phyloP scores from a whole-genome alignment of 2,888 invertebrate genomes.

The Idaea aversata region DNA sequence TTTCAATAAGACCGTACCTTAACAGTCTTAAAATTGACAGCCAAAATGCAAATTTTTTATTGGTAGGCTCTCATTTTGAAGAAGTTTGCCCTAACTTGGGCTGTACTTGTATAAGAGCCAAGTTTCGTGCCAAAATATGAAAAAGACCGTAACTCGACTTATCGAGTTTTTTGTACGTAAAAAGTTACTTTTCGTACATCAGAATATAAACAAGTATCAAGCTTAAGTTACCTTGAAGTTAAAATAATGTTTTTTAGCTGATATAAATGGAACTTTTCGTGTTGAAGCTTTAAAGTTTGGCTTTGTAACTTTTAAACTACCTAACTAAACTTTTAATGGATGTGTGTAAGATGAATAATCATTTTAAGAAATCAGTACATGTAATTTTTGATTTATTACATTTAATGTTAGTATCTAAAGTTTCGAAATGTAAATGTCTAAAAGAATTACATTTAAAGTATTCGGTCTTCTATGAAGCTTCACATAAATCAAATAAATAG shows the following conservation, averaged over 20 bases:
- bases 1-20: not conserved
- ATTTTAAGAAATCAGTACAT: too few relatives aligned
- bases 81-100: constrained; percentile 6
- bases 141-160: not conserved
- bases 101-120: constrained; percentile 24
- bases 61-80: constrained; percentile 18
- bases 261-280: constrained; percentile 12
- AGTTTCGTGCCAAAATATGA: not conserved
- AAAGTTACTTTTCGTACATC: not conserved
- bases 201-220: constrained; percentile 9
- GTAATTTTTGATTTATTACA: too few relatives aligned
- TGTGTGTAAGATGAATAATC: too few relatives aligned
- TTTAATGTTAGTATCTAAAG: too few relatives aligned
- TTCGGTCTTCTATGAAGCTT: not conserved
- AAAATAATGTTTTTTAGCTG: constrained; percentile 12
- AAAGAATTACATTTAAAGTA: not conserved
- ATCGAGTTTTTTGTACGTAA: not conserved
- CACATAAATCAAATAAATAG: not conserved
- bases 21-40: constrained; percentile 41
- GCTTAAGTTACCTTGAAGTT: not conserved
- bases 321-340: too few relatives aligned
- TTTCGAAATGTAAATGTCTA: too few relatives aligned
- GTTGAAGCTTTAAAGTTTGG: not conserved
- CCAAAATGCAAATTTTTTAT: constrained; percentile 56
- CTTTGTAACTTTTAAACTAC: not conserved